Conservation (phyloP, 2,888 invertebrate genomes). For the Acanthosoma haemorrhoidale region DNA sequence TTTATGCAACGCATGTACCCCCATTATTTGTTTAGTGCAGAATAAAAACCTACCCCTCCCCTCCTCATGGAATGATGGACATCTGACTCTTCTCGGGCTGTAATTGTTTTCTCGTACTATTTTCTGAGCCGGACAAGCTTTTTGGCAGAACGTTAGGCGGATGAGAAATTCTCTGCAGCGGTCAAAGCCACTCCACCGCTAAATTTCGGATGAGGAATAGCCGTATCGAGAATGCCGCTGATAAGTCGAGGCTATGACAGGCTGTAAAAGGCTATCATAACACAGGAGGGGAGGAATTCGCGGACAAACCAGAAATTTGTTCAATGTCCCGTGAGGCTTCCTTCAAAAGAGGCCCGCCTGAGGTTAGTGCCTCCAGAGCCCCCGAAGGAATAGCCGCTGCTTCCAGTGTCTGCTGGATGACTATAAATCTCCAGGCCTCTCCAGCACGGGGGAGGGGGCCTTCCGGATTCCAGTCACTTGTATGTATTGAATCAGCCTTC, state of each 20-base stretch:
- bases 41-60: too few relatives aligned
- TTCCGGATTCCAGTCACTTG: constrained; percentile 14
- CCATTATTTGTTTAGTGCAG: too few relatives aligned
- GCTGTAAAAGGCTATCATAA: constrained; percentile 7
- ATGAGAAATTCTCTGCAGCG: too few relatives aligned
- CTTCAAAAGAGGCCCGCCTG: background rate
- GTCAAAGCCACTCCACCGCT: too few relatives aligned
- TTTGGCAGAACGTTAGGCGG: too few relatives aligned
- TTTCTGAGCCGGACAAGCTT: too few relatives aligned
- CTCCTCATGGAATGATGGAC: background rate
- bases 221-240: too few relatives aligned
- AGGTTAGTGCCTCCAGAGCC: background rate
- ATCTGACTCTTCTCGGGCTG: too few relatives aligned
- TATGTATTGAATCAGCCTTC: background rate
- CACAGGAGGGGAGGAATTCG: background rate
- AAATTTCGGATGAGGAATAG: too few relatives aligned
- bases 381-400: background rate
- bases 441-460: background rate
- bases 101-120: too few relatives aligned
- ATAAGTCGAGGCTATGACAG: too few relatives aligned
- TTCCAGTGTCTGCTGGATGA: background rate
- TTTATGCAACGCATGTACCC: too few relatives aligned
- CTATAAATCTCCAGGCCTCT: background rate
- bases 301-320: constrained; percentile 22
- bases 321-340: constrained; percentile 3